phyloP scores from a whole-genome alignment of 2,797 vertebrate genomes.

The Mormyrus proboscirostris region DNA sequence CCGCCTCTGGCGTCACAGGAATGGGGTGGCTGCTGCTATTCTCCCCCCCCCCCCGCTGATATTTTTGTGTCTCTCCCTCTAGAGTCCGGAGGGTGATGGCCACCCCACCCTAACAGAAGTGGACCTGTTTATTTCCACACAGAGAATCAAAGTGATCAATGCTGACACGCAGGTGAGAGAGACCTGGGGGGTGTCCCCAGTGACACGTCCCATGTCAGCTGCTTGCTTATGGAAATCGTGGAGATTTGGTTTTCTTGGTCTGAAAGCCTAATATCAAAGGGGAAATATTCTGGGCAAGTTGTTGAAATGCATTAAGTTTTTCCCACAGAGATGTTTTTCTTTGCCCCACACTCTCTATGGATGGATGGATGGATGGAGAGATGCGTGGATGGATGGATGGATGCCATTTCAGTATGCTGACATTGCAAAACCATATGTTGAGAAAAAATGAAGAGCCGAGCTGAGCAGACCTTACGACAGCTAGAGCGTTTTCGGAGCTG shows the following conservation, averaged over 20 bases:
- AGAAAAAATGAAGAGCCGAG: neutral
- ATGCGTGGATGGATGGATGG: neutral
- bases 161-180: constrained; percentile 88
- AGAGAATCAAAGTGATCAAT: constrained; percentile 97
- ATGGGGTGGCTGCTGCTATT: neutral
- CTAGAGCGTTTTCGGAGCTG: neutral
- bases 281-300: neutral
- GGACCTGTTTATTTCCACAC: constrained; percentile 97
- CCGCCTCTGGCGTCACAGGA: neutral
- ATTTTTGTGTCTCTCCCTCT: constrained; percentile 13
- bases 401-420: neutral
- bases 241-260: neutral
- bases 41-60: constrained; percentile 5
- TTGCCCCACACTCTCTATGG: neutral
- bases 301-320: neutral
- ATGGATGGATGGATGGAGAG: neutral
- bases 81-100: constrained; percentile 85
- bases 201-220: neutral
- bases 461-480: neutral
- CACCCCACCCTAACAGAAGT: constrained; percentile 87
- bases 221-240: neutral
- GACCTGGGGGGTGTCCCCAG: neutral
- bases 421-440: neutral
- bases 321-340: neutral
- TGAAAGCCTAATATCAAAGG: neutral